phyloP scores from a whole-genome alignment of 2,797 vertebrate genomes.

The Distichodus sexfasciatus region DNA sequence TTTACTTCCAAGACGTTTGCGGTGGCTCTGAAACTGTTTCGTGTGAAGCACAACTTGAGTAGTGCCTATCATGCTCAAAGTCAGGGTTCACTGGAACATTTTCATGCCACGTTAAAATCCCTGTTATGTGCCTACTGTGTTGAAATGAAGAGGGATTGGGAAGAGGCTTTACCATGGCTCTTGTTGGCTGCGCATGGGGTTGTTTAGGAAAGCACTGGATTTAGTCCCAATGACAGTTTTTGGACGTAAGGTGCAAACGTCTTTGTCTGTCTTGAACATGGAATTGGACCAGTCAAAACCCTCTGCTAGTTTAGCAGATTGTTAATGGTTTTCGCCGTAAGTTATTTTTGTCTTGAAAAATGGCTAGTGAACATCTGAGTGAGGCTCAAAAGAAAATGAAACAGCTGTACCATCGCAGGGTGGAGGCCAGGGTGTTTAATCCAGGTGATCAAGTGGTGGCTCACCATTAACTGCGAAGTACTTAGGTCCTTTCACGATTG shows the following conservation, averaged over 20 bases:
- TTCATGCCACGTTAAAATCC: conserved; percentile 2
- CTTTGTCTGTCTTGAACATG: not conserved
- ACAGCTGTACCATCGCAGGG: not conserved
- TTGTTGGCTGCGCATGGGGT: not conserved
- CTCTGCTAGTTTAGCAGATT: not conserved
- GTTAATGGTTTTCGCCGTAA: not conserved
- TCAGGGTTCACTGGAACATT: not conserved
- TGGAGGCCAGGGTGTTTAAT: not conserved
- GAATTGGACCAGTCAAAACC: not conserved
- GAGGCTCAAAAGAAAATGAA: conserved; percentile 6
- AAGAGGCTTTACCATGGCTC: not conserved
- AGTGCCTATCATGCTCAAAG: conserved; percentile 15
- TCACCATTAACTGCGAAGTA: no score
- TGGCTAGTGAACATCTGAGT: not conserved
- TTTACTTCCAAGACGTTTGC: conserved; percentile 5
- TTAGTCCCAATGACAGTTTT: not conserved
- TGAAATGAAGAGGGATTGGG: not conserved
- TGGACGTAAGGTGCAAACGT: not conserved
- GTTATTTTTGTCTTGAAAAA: not conserved
- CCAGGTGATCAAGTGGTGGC: not conserved
- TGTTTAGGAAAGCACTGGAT: not conserved
- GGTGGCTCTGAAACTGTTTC: conserved; percentile 3
- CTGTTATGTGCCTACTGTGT: not conserved
- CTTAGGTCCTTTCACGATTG: no score
- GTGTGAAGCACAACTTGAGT: not conserved